Percentiles rank a stretch among this genome's conserved stretches.
These are phyloP conservation scores for Ispidina lecontei DNA, from an alignment of 2,797 vertebrate genomes.

Conservation along the genomic window DNA sequence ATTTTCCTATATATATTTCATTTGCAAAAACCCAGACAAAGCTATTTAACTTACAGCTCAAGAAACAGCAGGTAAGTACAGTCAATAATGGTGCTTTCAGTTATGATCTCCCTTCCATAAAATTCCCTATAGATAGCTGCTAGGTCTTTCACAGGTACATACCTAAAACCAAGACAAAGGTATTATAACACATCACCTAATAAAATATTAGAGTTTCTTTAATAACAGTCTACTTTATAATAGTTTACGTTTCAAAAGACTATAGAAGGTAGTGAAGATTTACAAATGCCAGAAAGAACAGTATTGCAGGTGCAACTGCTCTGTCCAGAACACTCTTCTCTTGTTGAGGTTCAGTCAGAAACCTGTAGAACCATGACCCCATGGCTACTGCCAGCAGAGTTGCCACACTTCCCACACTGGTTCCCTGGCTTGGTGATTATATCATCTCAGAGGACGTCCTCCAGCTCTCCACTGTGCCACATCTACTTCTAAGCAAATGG, in stretches of 20 bases:
- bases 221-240: neutral
- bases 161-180: constrained; percentile 62
- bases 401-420: neutral
- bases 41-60: constrained; percentile 74
- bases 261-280: neutral
- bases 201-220: neutral
- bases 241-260: neutral
- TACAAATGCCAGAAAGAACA: neutral
- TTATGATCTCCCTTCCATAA: constrained; percentile 73
- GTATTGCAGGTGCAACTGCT: neutral
- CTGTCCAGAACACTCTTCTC: neutral
- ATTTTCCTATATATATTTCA: neutral
- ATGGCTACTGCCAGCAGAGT: neutral
- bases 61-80: constrained; percentile 79
- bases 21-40: neutral
- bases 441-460: neutral
- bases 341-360: neutral
- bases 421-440: neutral
- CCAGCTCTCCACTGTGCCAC: neutral
- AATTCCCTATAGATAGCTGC: constrained; percentile 78
- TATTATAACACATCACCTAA: neutral
- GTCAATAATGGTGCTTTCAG: constrained; percentile 72
- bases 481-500: neutral
- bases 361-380: neutral
- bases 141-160: constrained; percentile 80